A percentile compares a stretch with the other conserved stretches of the same genome.
phyloP scores from a whole-genome alignment of 2,113 vertebrate genomes.

The Saguinus imperator region DNA sequence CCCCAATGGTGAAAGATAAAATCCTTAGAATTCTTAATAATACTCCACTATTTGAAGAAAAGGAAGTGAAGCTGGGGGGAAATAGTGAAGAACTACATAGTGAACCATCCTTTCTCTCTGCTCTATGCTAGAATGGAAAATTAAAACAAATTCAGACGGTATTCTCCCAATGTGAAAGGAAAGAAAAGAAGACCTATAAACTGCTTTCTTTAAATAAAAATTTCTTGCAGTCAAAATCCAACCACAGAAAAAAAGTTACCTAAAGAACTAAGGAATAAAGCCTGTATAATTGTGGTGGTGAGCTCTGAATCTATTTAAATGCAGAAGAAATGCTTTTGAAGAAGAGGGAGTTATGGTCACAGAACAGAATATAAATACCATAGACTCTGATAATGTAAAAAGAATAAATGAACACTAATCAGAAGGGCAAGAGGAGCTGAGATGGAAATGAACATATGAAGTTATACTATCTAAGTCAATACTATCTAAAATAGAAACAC shows the following conservation, averaged over 20 bases:
- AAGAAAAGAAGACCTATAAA: not conserved
- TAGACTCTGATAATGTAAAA: not conserved
- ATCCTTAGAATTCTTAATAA: slow-evolving; percentile 10
- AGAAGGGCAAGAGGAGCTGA: not conserved
- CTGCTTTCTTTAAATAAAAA: not conserved
- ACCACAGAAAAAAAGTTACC: slow-evolving; percentile 20
- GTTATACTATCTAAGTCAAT: not conserved
- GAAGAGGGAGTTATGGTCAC: not conserved
- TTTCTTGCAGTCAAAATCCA: not conserved
- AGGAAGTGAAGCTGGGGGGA: not conserved
- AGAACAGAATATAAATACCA: slow-evolving; percentile 14
- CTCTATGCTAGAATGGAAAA: not conserved
- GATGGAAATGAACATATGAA: slow-evolving; percentile 32
- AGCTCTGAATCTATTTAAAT: slow-evolving; percentile 28
- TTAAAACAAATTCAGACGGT: not conserved
- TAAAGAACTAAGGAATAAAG: slow-evolving; percentile 4
- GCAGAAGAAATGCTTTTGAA: not conserved
- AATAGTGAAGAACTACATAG: not conserved
- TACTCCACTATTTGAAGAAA: not conserved
- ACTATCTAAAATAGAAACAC: slow-evolving; percentile 26
- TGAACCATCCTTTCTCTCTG: not conserved
- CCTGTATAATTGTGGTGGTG: not conserved
- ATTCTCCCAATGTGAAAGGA: not conserved
- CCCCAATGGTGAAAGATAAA: not conserved
- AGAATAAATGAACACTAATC: slow-evolving; percentile 27